Base-by-base conservation (phyloP, 2,797 vertebrate genomes). In the Poeciliopsis paucimaculata region DNA sequence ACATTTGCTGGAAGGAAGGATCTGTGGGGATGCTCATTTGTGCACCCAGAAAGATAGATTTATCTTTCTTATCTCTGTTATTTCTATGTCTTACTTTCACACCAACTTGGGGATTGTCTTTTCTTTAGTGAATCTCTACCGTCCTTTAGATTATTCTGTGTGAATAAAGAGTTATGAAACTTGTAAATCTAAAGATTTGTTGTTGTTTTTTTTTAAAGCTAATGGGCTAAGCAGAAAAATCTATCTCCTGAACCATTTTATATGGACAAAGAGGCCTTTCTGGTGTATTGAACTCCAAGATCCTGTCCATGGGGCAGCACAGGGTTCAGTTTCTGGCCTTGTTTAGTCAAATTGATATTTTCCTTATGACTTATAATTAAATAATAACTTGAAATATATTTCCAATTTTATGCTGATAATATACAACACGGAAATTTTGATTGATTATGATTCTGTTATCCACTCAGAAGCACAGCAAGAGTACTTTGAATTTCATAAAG, bases 31-130 rank as follows among this genome's bases (percentile, higher is more conserved):
- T 4, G 4, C 26, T 57, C 53, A 12, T 57, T 57, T 28, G 26
- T 12, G 53, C n/a, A 57, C 26, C 1, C 11, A 57, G 26, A n/a
- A 28, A 11, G 26, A 55, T 39, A 68, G 64, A 12, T 26, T 26
- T 26, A 43, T 12, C 47, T 45, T 55, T 53, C 55, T 83, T 55
- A 28, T 84, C 82, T 34, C 82, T 88, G 82, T 79, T 49, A 20
- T 49, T 81, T 84, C 84, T 83, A 85, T 6, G 47, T 41, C 34
- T 73, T 9, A 13, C 39, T 45, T 43, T 71, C 6, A 15, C 43
- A 45, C 23, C 41, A 71, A 45, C 5, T 71, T 5, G 2, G 26
- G 26, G 20, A 11, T 43, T 43, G 8, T 26, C 20, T 39, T 15
- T 41, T n/a, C 66, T 70, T n/a, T 68, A 11, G 39, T n/a, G 23